Evolutionary conservation across 2,888 invertebrate species (phyloP).

Genomic region (Cheiracanthium punctorium): DNA sequence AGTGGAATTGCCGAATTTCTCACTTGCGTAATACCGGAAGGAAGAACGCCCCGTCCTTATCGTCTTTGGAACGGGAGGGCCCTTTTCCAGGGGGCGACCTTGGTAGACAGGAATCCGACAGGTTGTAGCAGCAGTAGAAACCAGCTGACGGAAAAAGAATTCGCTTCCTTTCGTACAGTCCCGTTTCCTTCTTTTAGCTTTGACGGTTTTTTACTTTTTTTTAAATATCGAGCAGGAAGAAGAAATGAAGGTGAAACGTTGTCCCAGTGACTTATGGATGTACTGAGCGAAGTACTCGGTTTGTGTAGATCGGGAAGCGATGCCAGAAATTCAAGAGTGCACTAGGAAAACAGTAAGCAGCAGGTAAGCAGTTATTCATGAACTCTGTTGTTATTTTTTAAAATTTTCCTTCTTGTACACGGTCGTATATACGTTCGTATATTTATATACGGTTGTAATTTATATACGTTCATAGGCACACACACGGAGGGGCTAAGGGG

Average conservation of each 20-base stretch:
- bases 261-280: slow-evolving; percentile 2
- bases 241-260: slow-evolving; percentile 11
- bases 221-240: neutral
- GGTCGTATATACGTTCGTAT: too few relatives aligned
- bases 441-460: too few relatives aligned
- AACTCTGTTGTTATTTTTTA: too few relatives aligned
- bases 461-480: too few relatives aligned
- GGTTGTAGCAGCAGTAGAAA: too few relatives aligned
- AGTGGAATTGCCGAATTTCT: too few relatives aligned
- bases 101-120: slow-evolving; percentile 6
- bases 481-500: too few relatives aligned
- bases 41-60: neutral
- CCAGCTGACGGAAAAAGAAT: slow-evolving; percentile 5
- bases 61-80: neutral
- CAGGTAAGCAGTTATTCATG: too few relatives aligned
- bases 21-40: neutral
- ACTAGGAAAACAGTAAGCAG: too few relatives aligned
- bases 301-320: neutral
- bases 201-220: neutral
- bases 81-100: neutral
- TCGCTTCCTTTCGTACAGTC: neutral
- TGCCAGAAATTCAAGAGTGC: neutral
- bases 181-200: neutral
- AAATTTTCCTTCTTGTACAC: too few relatives aligned
- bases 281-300: neutral